Evolutionary conservation across 2,797 vertebrate species (phyloP).

Genomic region (Telmatherina bonti): DNA sequence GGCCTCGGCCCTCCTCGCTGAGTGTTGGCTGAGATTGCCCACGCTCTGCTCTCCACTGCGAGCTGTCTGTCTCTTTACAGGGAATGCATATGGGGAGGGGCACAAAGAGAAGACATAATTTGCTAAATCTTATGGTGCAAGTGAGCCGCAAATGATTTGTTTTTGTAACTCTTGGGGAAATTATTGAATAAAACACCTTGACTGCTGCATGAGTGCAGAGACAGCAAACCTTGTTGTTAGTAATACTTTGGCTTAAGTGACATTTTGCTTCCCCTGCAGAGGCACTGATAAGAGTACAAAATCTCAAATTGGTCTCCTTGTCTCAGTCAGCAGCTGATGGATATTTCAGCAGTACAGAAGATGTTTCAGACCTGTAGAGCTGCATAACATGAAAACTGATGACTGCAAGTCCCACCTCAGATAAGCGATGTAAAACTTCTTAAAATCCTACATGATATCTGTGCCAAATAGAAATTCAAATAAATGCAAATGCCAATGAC

Average conservation of each 20-base stretch:
- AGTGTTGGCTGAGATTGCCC: slow-evolving; percentile 72
- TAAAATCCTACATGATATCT: slow-evolving; percentile 29
- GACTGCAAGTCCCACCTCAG: not conserved
- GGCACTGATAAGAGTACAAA: slow-evolving; percentile 49
- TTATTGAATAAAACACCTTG: slow-evolving; percentile 50
- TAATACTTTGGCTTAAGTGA: slow-evolving; percentile 40
- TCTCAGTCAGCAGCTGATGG: slow-evolving; percentile 40
- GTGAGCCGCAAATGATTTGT: slow-evolving; percentile 26
- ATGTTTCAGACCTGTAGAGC: slow-evolving; percentile 5
- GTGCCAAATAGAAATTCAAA: slow-evolving; percentile 73
- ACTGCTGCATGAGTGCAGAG: slow-evolving; percentile 43
- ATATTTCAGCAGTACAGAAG: slow-evolving; percentile 44
- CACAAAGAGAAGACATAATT: slow-evolving; percentile 36
- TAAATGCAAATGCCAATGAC: slow-evolving; percentile 76
- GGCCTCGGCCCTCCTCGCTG: slow-evolving; percentile 64
- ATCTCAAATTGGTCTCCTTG: slow-evolving; percentile 46
- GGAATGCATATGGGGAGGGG: slow-evolving; percentile 34
- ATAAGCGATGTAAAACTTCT: slow-evolving; percentile 28
- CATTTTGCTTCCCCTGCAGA: slow-evolving; percentile 48
- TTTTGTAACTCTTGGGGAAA: slow-evolving; percentile 33
- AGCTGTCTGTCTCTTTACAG: slow-evolving; percentile 63
- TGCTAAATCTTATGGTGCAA: slow-evolving; percentile 58
- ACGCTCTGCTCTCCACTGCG: slow-evolving; percentile 60
- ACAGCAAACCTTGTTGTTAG: slow-evolving; percentile 36
- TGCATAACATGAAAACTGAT: slow-evolving; percentile 20